A percentile compares a stretch with the other conserved stretches of the same genome.
phyloP scores from a whole-genome alignment of 2,113 vertebrate genomes.

The Sinocyclocheilus anshuiensis region DNA sequence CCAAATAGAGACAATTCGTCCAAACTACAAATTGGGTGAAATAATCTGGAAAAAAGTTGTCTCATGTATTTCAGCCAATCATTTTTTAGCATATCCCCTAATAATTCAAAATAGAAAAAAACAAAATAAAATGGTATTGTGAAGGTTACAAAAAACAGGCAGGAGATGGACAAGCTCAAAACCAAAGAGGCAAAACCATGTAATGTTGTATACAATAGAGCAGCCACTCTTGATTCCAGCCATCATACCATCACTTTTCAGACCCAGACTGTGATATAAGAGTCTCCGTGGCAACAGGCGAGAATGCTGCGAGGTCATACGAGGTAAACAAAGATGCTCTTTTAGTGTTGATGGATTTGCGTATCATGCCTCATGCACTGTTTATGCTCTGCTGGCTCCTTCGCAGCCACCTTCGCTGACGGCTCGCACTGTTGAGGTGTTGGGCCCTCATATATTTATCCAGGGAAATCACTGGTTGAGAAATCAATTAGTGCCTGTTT shows the following conservation, averaged over 20 bases:
- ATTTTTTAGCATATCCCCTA: too few species aligned
- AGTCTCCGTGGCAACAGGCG: conserved; percentile 21
- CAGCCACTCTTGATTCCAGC: neutral
- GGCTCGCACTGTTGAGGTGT: conserved; percentile 55
- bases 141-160: neutral
- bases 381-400: conserved; percentile 49
- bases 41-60: too few species aligned
- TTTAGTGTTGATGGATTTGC: conserved; percentile 28
- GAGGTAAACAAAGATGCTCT: conserved; percentile 21
- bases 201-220: neutral
- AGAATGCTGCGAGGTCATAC: conserved; percentile 4
- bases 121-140: too few species aligned
- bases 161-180: neutral
- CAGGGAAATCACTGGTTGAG: conserved; percentile 64
- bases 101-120: too few species aligned
- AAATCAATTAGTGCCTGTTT: conserved; percentile 63
- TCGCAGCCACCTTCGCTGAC: conserved; percentile 49
- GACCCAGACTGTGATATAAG: neutral
- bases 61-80: too few species aligned
- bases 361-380: conserved; percentile 60
- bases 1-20: neutral
- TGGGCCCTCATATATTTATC: conserved; percentile 63
- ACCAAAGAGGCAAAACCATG: neutral
- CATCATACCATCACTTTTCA: neutral
- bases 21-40: neutral